A percentile compares a stretch with the other conserved stretches of the same genome.
Conservation (phyloP, 2,113 vertebrate species). For the Chaetura pelagica region DNA sequence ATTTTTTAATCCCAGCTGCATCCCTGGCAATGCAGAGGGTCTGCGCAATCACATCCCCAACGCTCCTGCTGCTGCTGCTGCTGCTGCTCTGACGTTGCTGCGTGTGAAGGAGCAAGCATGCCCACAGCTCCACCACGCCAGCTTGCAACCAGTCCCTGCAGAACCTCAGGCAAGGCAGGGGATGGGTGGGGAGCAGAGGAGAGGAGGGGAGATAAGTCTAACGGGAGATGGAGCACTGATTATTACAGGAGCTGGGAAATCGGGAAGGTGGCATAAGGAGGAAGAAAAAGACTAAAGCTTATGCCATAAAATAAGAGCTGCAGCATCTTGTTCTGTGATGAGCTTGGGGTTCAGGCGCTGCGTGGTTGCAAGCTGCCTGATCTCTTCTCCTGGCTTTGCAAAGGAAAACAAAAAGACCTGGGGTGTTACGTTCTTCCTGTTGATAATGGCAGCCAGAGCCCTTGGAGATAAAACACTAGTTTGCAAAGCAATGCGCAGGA, state of each 20-base stretch:
- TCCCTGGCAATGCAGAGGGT: constrained; percentile 76
- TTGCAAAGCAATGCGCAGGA: neutral
- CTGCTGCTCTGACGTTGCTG: constrained; percentile 77
- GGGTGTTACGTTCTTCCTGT: neutral
- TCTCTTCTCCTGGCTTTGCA: neutral
- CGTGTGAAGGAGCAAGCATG: constrained; percentile 56
- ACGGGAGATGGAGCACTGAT: constrained; percentile 16
- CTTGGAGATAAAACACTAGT: neutral
- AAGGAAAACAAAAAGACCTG: neutral
- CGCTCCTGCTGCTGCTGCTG: constrained; percentile 49
- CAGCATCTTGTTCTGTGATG: neutral
- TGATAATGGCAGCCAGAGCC: neutral
- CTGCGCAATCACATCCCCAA: constrained; percentile 77
- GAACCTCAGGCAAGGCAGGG: constrained; percentile 31
- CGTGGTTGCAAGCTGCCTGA: neutral
- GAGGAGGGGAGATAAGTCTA: neutral
- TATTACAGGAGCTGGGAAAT: neutral
- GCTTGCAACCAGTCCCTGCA: constrained; percentile 32
- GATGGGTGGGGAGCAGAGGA: neutral
- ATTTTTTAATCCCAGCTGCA: constrained; percentile 64
- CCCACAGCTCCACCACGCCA: constrained; percentile 52
- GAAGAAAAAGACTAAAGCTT: neutral
- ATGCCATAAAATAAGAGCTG: neutral
- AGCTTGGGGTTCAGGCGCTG: neutral
- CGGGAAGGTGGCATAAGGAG: neutral